Base-by-base conservation (phyloP, 92 coral and sea anemone genomes). In the Hydrozoanthus gracilis region DNA sequence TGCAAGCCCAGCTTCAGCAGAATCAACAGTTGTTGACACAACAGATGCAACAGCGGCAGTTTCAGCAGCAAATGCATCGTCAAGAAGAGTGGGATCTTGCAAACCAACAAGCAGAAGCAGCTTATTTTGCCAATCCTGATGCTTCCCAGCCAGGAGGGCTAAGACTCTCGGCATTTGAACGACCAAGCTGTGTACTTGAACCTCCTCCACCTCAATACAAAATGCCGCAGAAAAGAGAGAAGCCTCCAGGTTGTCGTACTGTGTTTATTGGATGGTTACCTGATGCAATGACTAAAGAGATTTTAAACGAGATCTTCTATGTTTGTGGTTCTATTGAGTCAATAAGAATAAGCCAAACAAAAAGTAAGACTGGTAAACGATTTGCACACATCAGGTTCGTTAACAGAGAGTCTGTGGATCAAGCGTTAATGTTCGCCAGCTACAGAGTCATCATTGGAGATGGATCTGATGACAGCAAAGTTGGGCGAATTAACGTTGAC, bases 401-500 rank as follows among this genome's bases (percentile, higher is more conserved):
- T 13, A 85, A 87, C 50, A 86, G 58, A 7, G 94, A 89, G 50
- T 78, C 93, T 51, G 95, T 91, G 13, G 95, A 94, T 11, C 73
- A 70, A 46, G 98, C 98, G 17, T 82, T 94, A 3, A 82, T 85
- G 90, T 93, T 93, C 47, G 87, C 93, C 76, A 93, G 98, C 7
- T 91, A 94, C 55, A 82, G 88, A 47, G 82, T 94, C 52, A 84
- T 73, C 60, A 84, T 92, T 17, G 90, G 90, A 2, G 87, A 84
- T 71, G 98, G 92, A 1, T 51, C 64, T 8, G 89, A 87, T 54
- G 78, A 89, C 2, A 87, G 82, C 48, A 85, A 91, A 64, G 79
- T 86, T 52, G 89, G 94, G 3, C 91, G 95, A 14, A 74, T 94
- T 7, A 87, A 85, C 82, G 94, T 94, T 75, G 94, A 91, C 60